phyloP scores from a whole-genome alignment of 23 tunicate species.

The Halocynthia roretzi region DNA sequence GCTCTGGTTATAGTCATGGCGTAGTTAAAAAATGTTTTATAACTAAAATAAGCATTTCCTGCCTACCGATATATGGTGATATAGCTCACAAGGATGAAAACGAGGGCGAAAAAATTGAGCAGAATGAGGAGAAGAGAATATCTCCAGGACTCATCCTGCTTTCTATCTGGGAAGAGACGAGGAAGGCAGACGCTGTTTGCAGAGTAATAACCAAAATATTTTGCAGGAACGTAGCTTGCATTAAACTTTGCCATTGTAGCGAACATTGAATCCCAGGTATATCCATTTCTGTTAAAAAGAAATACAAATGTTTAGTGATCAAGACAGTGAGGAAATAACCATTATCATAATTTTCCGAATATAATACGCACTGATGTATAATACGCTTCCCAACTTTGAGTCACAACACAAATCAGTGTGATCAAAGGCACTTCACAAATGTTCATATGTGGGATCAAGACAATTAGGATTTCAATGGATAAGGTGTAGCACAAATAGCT shows the following conservation, averaged over 20 bases:
- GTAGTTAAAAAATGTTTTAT: too few relatives aligned
- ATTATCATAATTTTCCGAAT: too few relatives aligned
- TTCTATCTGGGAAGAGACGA: constrained; percentile 58
- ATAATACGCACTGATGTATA: too few relatives aligned
- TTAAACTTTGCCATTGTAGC: constrained; percentile 2
- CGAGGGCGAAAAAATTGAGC: constrained; percentile 49
- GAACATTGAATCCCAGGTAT: constrained; percentile 16
- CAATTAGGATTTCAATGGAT: too few relatives aligned
- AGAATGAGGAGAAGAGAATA: constrained; percentile 45
- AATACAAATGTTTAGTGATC: not conserved
- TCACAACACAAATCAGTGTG: too few relatives aligned
- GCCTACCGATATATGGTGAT: constrained; percentile 45
- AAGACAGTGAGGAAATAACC: too few relatives aligned
- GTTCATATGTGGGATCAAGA: too few relatives aligned
- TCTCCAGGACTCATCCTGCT: constrained; percentile 53
- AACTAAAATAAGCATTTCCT: too few relatives aligned
- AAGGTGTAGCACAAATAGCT: too few relatives aligned
- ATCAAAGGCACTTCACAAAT: too few relatives aligned
- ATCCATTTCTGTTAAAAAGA: not conserved
- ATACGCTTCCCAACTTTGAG: too few relatives aligned
- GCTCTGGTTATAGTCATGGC: too few relatives aligned
- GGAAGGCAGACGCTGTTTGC: constrained; percentile 86
- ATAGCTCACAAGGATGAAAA: constrained; percentile 48
- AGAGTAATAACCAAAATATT: constrained; percentile 71
- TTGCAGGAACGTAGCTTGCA: constrained; percentile 14